Base-by-base conservation (phyloP, 1,140 invertebrate genomes). In the Drosophila parabipectinata region DNA sequence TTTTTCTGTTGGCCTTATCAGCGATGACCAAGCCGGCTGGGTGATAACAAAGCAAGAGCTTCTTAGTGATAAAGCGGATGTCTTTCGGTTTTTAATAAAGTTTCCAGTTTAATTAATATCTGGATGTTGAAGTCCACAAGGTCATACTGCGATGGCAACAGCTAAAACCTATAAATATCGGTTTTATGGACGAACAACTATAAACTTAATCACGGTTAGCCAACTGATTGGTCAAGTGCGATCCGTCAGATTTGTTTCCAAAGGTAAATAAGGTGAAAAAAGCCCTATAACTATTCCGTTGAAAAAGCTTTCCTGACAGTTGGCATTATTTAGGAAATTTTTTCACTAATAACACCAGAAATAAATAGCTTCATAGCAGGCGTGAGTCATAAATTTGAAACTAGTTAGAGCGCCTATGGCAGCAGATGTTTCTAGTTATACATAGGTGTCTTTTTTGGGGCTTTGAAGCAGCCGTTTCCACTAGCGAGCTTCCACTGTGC, bases 71-170 rank as follows among this genome's bases (percentile, higher is more conserved):
- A 51, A 24, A 51, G 47, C 63, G 63, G 63, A 67, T 67, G 59
- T 64, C 59, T 45, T 34, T 28, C 12, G 32, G 60, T 53, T 63
- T 53, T 64, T 64, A 48, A 61, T 53, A 67, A 62, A 54, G 54
- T 69, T 60, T 64, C 5, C 47, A 81, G 41, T 81, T 87, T 85
- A 85, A 85, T 85, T 85, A 81, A 71, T 85, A 87, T 87, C 82
- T 56, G 56, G 37, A 55, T 41, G 47, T 48, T 55, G 28, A 69
- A 55, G 37, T 12, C 55, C 26, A 37, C 59, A 62, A 71, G 63
- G 67, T 59, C 53, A 32, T 26, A 21, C 50, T 8, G 30, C 39
- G 61, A 21, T 59, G 55, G 68, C 60, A 68, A 85, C 82, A 85
- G 60, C 58, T 59, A 24, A 39, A 30, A 32, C 44, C 24, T 21